Evolutionary conservation across 2,888 invertebrate genomes (phyloP), one percentile per base, ranked within the genome.

Genomic region (Hydraecia micacea): DNA sequence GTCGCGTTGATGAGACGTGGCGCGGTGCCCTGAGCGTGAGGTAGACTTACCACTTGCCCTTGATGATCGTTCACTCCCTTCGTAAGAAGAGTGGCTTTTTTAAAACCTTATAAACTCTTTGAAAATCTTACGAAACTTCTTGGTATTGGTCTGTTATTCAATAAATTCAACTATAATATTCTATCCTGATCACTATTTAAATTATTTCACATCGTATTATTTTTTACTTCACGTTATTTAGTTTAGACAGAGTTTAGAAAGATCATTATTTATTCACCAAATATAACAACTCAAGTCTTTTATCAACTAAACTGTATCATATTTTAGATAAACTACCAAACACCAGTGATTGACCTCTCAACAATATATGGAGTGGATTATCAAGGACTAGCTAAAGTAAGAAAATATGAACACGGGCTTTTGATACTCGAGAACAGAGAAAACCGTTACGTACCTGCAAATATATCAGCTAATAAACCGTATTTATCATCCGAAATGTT

Each of bases 341-440:
- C 95, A 6, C 95, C 95, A 6, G 71, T 93, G 21, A 79, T 95
- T 65, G 95, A 95, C 86, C 89, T 96, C 18, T 96, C 95, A 36
- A 93, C 93, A 28, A 90, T 96, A 77, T 96, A 95, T 65, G 95
- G 95, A 74, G 92, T 93, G 9, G 91, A 95, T 78, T 92, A 95
- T 52, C 84, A 88, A 60, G 89, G 92, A 39, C 89, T 93, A 46
- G 85, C 90, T 9, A 84, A 83, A 58, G 90, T 95, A 4, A 91
- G 95, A 81, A 90, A 90, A 80, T 91, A 89, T 74, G 89, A 93
- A 84, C 75, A 92, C 39, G 95, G 95, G 6, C 88, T 94, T 28
- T 81, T 95, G n/a, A 92, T 91, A 78, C 91, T 93, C 69, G 93
- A 94, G 77, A 90, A 87, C 32, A 91, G 93, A 77, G 86, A 87